These are phyloP conservation scores for Sus cebifrons DNA, from an alignment of 2,797 vertebrate species.

Conservation along the genomic window DNA sequence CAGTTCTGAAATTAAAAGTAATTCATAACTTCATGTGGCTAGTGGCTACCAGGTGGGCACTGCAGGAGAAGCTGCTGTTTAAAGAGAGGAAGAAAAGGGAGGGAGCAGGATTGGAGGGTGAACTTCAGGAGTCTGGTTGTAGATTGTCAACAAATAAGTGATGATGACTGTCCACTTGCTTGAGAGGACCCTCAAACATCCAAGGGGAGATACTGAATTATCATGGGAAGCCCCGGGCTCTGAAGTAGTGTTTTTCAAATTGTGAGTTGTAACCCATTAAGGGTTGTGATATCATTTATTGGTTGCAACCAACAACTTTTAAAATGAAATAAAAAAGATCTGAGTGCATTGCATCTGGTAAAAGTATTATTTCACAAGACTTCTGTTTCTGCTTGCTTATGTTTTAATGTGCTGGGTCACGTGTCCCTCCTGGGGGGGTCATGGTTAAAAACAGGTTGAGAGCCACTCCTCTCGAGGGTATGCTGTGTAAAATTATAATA, in stretches of 20 bases:
- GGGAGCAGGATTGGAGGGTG: background rate
- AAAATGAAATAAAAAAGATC: background rate
- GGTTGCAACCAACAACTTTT: background rate
- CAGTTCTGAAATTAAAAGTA: background rate
- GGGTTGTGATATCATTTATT: background rate
- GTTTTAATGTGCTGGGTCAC: background rate
- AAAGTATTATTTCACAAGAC: conserved; percentile 24
- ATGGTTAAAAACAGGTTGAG: background rate
- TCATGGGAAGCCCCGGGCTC: background rate
- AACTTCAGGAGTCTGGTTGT: background rate
- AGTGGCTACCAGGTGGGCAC: background rate
- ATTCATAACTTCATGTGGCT: background rate
- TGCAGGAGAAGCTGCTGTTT: background rate
- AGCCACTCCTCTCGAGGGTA: background rate
- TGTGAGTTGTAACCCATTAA: background rate
- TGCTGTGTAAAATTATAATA: background rate
- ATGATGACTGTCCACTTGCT: background rate
- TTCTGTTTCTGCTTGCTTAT: background rate
- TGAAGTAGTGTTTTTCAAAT: conserved; percentile 6
- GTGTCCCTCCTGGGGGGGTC: background rate
- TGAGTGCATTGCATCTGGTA: background rate
- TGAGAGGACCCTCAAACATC: conserved; percentile 42
- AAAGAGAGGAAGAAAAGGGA: conserved; percentile 1
- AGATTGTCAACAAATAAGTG: background rate
- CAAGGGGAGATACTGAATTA: background rate